Conservation (phyloP, 2,888 invertebrate genomes). For the Sipunculus nudus region DNA sequence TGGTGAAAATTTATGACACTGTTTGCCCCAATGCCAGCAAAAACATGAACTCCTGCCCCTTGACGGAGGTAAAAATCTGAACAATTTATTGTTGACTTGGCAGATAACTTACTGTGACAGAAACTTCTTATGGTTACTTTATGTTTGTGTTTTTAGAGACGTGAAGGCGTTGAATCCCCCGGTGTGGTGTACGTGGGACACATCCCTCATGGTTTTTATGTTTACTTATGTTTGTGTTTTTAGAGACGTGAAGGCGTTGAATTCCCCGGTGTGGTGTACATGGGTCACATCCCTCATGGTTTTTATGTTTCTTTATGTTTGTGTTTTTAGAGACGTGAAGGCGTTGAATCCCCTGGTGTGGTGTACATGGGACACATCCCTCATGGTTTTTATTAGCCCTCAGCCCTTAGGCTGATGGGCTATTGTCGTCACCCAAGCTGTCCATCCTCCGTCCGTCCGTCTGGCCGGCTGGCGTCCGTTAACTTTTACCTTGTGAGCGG, state of each 20-base stretch:
- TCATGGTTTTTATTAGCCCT: constrained; percentile 93
- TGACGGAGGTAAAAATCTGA: too few relatives aligned
- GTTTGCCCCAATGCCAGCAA: too few relatives aligned
- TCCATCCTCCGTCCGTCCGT: too few relatives aligned
- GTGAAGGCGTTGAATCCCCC: background rate
- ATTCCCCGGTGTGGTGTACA: constrained; percentile 59
- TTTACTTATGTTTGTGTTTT: background rate
- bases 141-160: background rate
- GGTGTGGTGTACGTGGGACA: constrained; percentile 66
- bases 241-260: background rate
- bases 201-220: constrained; percentile 95
- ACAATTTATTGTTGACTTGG: too few relatives aligned
- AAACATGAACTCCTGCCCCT: too few relatives aligned
- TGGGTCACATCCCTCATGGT: constrained; percentile 83
- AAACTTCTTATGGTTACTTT: too few relatives aligned
- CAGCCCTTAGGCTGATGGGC: too few relatives aligned
- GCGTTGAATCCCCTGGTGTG: constrained; percentile 47
- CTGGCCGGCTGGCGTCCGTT: too few relatives aligned
- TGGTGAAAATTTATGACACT: too few relatives aligned
- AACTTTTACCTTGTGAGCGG: too few relatives aligned
- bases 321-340: background rate
- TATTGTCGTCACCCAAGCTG: too few relatives aligned
- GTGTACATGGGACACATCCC: constrained; percentile 74
- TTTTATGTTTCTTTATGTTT: constrained; percentile 77
- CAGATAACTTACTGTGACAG: too few relatives aligned